Conservation (phyloP, 2,113 vertebrate genomes). For the Tragelaphus strepsiceros region DNA sequence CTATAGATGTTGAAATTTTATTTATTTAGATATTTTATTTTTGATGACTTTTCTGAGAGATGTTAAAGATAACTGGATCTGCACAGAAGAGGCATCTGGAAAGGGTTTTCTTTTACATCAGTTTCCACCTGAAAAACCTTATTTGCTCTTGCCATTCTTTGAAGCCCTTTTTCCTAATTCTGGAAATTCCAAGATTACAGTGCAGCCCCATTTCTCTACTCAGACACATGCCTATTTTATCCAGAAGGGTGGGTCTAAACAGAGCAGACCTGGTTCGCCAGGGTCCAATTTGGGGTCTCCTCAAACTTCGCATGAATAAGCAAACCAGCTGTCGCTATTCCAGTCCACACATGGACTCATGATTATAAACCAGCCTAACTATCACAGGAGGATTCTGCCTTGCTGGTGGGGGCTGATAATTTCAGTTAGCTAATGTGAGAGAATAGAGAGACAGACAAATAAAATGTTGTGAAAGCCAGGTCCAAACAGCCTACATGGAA, state of each 20-base stretch:
- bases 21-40: neutral
- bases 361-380: neutral
- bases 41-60: neutral
- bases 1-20: neutral
- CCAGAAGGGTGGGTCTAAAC: neutral
- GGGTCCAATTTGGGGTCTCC: neutral
- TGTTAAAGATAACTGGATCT: neutral
- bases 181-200: conserved; percentile 37
- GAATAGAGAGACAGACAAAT: neutral
- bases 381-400: neutral
- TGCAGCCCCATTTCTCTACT: neutral
- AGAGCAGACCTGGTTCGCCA: neutral
- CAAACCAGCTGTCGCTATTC: neutral
- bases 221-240: neutral
- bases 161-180: conserved; percentile 45
- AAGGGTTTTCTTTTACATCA: neutral
- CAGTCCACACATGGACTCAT: neutral
- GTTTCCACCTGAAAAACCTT: conserved; percentile 31
- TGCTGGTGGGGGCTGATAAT: neutral
- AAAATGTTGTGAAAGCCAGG: neutral
- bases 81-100: neutral
- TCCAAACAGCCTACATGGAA: neutral
- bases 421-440: neutral
- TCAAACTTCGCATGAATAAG: neutral
- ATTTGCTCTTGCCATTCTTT: conserved; percentile 41